These are phyloP conservation scores for Plotosus lineatus DNA, from an alignment of 2,113 vertebrate genomes.

Conservation along the genomic window DNA sequence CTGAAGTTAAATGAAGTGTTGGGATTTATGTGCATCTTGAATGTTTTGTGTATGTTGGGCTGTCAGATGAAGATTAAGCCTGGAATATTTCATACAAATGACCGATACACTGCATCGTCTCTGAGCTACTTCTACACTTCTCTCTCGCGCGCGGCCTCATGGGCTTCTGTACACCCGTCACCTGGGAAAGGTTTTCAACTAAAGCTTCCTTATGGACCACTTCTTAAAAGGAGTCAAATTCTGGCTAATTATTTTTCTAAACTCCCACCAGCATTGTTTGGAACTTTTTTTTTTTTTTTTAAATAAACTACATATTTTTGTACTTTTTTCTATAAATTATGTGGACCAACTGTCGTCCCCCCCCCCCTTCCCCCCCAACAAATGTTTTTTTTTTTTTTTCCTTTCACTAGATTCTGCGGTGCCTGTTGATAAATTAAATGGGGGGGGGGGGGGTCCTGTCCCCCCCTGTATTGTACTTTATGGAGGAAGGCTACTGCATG, in stretches of 20 bases:
- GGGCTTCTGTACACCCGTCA: background rate
- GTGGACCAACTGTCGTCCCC: slow-evolving; percentile 66
- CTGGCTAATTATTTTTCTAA: slow-evolving; percentile 32
- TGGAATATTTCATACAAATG: no score
- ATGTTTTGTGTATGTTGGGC: no score
- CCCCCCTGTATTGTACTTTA: background rate
- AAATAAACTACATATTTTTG: slow-evolving; percentile 48
- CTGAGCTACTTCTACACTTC: no score
- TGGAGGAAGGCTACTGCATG: slow-evolving; percentile 16
- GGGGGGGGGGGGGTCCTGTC: no score
- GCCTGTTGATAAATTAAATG: background rate
- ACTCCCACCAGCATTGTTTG: slow-evolving; percentile 49
- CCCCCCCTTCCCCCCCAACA: background rate
- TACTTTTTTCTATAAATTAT: slow-evolving; percentile 41
- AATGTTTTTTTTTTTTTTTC: no score
- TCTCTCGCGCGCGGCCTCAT: no score
- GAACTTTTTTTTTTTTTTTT: slow-evolving; percentile 44
- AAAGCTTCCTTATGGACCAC: background rate
- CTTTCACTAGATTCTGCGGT: slow-evolving; percentile 25
- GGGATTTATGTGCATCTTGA: no score
- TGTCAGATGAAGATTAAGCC: no score
- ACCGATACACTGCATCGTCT: no score
- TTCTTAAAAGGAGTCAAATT: background rate
- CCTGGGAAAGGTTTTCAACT: background rate
- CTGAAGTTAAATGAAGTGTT: no score